These are phyloP conservation scores for Hyphantria cunea DNA, from an alignment of 1,140 invertebrate species.

Conservation along the genomic window DNA sequence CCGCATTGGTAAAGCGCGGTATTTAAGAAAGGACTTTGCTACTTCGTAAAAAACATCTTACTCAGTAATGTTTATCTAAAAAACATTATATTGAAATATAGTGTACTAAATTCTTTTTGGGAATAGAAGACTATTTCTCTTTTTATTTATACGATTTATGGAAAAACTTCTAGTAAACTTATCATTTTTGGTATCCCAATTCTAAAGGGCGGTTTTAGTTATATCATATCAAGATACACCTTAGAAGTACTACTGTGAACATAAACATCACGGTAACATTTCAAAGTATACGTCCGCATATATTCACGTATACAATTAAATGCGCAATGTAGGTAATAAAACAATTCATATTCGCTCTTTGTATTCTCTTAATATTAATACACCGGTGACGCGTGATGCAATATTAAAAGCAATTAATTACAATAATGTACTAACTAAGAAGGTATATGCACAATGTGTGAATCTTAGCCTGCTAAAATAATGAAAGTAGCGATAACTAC, in stretches of 20 bases:
- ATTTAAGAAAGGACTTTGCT: slow-evolving; percentile 15
- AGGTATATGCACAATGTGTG: background rate
- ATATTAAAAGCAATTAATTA: slow-evolving; percentile 1
- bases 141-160: no score
- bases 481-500: slow-evolving; percentile 11
- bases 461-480: slow-evolving; percentile 4
- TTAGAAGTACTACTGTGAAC: no score
- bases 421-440: background rate
- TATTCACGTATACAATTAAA: slow-evolving; percentile 1
- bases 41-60: background rate
- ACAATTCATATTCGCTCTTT: slow-evolving; percentile 7
- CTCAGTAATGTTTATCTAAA: background rate
- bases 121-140: no score
- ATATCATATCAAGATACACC: no score
- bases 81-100: no score
- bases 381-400: background rate
- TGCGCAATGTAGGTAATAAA: background rate
- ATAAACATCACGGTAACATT: no score
- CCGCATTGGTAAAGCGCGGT: slow-evolving; percentile 8
- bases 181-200: background rate
- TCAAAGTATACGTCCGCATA: background rate
- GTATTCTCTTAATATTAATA: slow-evolving; percentile 2
- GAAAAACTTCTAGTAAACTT: background rate
- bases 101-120: no score
- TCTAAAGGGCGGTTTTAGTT: no score